Evolutionary conservation across 1,140 invertebrate species (phyloP).

Genomic region (Littorina saxatilis): DNA sequence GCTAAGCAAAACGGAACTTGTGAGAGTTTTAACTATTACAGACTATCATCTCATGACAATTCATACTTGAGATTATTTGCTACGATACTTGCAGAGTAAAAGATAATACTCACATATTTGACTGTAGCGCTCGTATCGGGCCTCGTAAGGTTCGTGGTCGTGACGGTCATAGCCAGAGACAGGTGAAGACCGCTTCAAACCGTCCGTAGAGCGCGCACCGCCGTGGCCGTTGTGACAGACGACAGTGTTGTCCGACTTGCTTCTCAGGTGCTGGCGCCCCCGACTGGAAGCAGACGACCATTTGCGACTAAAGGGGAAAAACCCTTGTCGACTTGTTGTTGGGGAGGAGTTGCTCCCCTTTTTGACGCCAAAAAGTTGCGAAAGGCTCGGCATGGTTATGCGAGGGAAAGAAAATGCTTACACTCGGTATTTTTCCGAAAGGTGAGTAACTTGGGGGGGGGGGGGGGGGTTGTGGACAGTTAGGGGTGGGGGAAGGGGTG

Average conservation of each 20-base stretch:
- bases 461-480: not conserved
- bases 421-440: too few relatives aligned
- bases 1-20: too few relatives aligned
- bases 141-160: slow-evolving; percentile 4
- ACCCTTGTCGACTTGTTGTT: slow-evolving; percentile 27
- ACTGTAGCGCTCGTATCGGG: not conserved
- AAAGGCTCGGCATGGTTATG: slow-evolving; percentile 28
- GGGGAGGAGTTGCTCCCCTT: slow-evolving; percentile 27
- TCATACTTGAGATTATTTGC: too few relatives aligned
- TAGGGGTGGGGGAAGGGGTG: not conserved
- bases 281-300: slow-evolving; percentile 13
- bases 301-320: slow-evolving; percentile 31
- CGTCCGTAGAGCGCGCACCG: not conserved
- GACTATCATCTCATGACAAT: too few relatives aligned
- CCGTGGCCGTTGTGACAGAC: not conserved
- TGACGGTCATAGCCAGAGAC: not conserved
- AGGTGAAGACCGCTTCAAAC: not conserved
- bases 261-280: slow-evolving; percentile 30
- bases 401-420: not conserved
- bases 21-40: too few relatives aligned
- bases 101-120: slow-evolving; percentile 7
- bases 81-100: too few relatives aligned
- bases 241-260: slow-evolving; percentile 26
- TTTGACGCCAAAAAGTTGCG: slow-evolving; percentile 24
- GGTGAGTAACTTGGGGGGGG: too few relatives aligned